These are phyloP conservation scores for Philonicus albiceps DNA, from an alignment of 2,888 invertebrate species.

Conservation along the genomic window DNA sequence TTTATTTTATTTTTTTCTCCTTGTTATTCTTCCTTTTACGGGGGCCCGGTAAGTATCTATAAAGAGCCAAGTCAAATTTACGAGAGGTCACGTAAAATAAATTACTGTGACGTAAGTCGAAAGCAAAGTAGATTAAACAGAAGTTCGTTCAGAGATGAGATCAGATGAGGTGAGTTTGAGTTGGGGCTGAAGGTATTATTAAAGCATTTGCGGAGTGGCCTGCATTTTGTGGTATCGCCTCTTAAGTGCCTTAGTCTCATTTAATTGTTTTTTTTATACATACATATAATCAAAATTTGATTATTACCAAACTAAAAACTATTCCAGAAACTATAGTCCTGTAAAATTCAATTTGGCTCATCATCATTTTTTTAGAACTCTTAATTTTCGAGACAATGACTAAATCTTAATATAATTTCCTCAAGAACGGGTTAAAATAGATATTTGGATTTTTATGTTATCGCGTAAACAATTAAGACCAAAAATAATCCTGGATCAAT, in stretches of 20 bases:
- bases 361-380: no score
- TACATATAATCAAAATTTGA: no score
- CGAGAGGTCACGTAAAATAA: slow-evolving; percentile 29
- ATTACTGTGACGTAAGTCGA: slow-evolving; percentile 16
- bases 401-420: no score
- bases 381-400: no score
- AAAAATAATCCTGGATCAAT: no score
- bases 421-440: no score
- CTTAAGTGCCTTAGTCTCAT: not conserved
- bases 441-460: no score
- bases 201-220: not conserved
- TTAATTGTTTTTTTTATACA: not conserved
- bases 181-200: not conserved
- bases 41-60: not conserved
- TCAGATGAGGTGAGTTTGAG: not conserved
- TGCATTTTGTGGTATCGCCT: not conserved
- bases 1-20: not conserved
- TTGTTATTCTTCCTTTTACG: not conserved
- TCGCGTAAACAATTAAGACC: no score
- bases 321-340: no score
- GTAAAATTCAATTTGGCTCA: no score
- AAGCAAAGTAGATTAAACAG: not conserved
- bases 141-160: slow-evolving; percentile 3
- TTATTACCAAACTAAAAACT: no score
- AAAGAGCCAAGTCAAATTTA: slow-evolving; percentile 21